Evolutionary conservation across 1,140 invertebrate species (phyloP).

Genomic region (Anastrepha ludens): DNA sequence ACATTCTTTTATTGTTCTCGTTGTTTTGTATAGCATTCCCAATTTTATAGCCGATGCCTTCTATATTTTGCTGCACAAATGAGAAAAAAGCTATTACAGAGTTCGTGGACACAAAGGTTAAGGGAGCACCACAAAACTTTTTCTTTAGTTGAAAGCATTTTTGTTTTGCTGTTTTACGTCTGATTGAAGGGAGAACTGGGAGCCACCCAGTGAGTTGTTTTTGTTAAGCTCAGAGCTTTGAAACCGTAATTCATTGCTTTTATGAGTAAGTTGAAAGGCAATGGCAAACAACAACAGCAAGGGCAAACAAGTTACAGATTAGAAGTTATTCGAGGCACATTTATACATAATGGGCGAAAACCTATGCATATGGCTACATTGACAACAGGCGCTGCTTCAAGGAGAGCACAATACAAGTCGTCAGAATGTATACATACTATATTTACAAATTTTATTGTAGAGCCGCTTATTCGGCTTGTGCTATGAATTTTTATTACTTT

Average conservation of each 20-base stretch:
- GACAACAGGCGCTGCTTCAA: too few relatives aligned
- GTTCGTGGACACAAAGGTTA: background rate
- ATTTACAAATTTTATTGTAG: too few relatives aligned
- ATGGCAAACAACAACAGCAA: background rate
- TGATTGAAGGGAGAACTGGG: background rate
- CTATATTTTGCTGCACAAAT: background rate
- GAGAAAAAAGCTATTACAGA: background rate
- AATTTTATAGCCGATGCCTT: background rate
- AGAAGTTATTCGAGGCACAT: background rate
- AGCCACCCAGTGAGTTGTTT: background rate
- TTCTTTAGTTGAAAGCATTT: background rate
- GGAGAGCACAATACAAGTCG: too few relatives aligned
- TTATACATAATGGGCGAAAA: background rate
- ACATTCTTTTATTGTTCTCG: slow-evolving; percentile 24
- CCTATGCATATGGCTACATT: background rate
- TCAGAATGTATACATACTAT: too few relatives aligned
- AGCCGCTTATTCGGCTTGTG: too few relatives aligned
- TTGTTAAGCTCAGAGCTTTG: background rate
- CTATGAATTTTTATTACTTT: too few relatives aligned
- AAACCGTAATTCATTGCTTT: slow-evolving; percentile 4
- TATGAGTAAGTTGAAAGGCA: background rate
- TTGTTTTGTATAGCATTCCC: background rate
- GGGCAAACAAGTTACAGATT: background rate
- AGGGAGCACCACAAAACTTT: background rate
- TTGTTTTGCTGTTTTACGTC: background rate